Base-by-base conservation (phyloP, 2,113 vertebrate species). In the Pollachius pollachius region DNA sequence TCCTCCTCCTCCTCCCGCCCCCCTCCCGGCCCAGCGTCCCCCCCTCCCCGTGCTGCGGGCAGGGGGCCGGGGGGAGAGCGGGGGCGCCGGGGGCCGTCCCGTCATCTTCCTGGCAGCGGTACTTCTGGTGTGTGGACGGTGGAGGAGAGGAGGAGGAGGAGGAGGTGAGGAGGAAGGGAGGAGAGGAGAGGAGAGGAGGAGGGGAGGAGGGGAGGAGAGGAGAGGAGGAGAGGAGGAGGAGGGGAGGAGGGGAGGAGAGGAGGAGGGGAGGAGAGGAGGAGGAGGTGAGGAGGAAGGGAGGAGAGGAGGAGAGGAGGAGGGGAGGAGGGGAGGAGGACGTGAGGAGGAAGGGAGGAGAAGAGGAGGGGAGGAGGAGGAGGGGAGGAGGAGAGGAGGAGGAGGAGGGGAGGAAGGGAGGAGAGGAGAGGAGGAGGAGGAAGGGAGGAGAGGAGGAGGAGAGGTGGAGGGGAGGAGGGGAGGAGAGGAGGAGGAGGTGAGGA, bases 71-170 rank as follows among this genome's bases (percentile, higher is more conserved):
- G 70, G 84, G 85, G 23, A 88, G 84, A 80, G 81, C 85, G 21
- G 87, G 87, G 60, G 79, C 85, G 58, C 87, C 86, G 21, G 84
- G 85, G 27, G 82, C 88, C 17, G 80, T 82, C 74, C 89, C 84
- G 73, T 90, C 89, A 1, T 90, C 89, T 81, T 89, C 89, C 71
- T 88, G 86, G 76, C 74, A 88, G 34, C 84, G 87, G 83, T 90
- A 90, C 67, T 89, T 90, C 89, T 90, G 76, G 6, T 17, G 71
- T 18, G 66, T 30, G 18, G 67, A 59, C 52, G 12, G 25, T 65
- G 34, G 74, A 37, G 11, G 17, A 34, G 37, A 52, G 6, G 9
- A 1, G 8, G 41, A 67, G 37, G 66, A 58, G 23, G 21, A 5
- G 12, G 15, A 16, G 41, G n/a, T 15, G 8, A 13, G 52, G n/a